phyloP scores from a whole-genome alignment of 2,797 vertebrate genomes.

The Acestrorhynchus altus region DNA sequence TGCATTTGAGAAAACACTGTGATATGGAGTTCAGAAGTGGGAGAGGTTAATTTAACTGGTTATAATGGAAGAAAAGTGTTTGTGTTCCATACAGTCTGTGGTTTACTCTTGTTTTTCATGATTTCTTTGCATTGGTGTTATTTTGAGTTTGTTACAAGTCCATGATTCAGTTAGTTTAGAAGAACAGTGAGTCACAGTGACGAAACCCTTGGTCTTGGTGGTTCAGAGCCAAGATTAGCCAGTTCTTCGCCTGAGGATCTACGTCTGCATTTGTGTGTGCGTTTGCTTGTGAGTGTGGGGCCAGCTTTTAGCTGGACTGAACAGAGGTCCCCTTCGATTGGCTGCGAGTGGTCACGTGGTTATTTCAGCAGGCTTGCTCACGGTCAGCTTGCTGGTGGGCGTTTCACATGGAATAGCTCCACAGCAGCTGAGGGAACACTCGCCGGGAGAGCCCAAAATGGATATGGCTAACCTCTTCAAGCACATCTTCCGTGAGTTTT shows the following conservation, averaged over 20 bases:
- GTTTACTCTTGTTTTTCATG: not conserved
- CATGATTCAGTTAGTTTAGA: too few species aligned
- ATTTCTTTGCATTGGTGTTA: not conserved
- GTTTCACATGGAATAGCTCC: constrained; percentile 82
- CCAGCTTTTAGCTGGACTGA: constrained; percentile 13
- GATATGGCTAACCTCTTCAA: constrained; percentile 90
- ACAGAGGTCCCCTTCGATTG: constrained; percentile 67
- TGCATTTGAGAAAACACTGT: too few species aligned
- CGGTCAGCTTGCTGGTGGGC: constrained; percentile 67
- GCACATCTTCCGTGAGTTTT: constrained; percentile 90
- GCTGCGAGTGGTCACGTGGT: constrained; percentile 78
- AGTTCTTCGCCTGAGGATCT: not conserved
- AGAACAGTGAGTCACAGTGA: constrained; percentile 17
- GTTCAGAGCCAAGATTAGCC: not conserved
- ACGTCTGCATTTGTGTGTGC: not conserved
- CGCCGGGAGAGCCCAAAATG: constrained; percentile 82
- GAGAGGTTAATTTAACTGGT: too few species aligned
- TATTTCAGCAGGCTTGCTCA: constrained; percentile 64
- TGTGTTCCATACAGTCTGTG: too few species aligned
- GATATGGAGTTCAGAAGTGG: too few species aligned
- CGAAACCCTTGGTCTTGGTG: not conserved
- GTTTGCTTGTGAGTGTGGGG: not conserved
- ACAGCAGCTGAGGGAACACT: constrained; percentile 80
- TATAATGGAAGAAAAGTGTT: not conserved
- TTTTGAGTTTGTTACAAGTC: too few species aligned